A percentile compares a stretch with the other conserved stretches of the same genome.
Conservation (phyloP, 2,797 vertebrate species). For the Hoplostethus mediterraneus region DNA sequence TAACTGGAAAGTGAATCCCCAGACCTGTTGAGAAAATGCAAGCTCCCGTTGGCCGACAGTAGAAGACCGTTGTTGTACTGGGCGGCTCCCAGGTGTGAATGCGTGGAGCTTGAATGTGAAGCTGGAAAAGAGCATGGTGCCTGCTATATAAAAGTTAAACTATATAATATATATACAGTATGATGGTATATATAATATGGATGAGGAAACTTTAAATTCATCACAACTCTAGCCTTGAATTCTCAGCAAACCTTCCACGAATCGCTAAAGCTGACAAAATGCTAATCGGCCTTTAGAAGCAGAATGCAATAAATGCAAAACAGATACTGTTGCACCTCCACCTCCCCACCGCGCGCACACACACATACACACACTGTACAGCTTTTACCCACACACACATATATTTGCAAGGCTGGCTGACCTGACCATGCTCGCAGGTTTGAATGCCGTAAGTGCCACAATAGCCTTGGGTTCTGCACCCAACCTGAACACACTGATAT, state of each 20-base stretch:
- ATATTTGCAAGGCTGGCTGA: constrained; percentile 70
- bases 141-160: not conserved
- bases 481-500: constrained; percentile 65
- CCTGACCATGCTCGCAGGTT: constrained; percentile 56
- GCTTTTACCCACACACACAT: constrained; percentile 1
- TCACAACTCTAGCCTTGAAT: constrained; percentile 37
- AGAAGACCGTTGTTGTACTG: too few species aligned
- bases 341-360: constrained; percentile 25
- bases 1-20: too few species aligned
- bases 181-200: constrained; percentile 18
- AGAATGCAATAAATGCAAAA: constrained; percentile 26
- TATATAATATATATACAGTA: constrained; percentile 1
- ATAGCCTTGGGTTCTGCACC: constrained; percentile 71
- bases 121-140: too few species aligned
- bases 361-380: constrained; percentile 22
- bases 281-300: constrained; percentile 36
- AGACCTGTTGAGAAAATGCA: too few species aligned
- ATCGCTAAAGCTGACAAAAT: constrained; percentile 54
- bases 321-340: constrained; percentile 13
- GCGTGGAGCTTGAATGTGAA: too few species aligned
- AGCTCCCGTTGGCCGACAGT: too few species aligned
- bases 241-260: constrained; percentile 40
- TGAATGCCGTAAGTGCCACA: constrained; percentile 65
- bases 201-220: constrained; percentile 22
- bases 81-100: too few species aligned